Evolutionary conservation across 2,888 invertebrate genomes (phyloP).

Genomic region (Linhomoeus sp.): DNA sequence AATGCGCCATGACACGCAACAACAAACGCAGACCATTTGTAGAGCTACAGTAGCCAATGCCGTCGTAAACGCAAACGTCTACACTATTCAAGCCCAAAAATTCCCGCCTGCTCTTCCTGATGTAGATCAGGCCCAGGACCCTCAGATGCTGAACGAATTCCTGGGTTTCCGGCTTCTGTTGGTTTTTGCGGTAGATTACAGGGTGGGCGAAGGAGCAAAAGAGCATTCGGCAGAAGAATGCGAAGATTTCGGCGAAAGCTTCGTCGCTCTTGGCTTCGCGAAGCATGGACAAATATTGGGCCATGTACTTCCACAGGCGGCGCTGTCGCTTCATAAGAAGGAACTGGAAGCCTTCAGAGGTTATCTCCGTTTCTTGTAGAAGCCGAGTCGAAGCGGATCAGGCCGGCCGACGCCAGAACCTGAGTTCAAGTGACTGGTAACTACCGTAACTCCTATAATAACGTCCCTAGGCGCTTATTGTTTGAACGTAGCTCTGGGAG

Average conservation of each 20-base stretch:
- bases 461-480: no score
- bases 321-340: slow-evolving; percentile 72
- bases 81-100: no score
- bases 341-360: slow-evolving; percentile 74
- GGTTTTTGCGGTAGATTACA: not conserved
- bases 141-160: slow-evolving; percentile 80
- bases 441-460: no score
- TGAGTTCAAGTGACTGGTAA: no score
- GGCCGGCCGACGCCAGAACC: not conserved
- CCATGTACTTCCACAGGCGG: slow-evolving; percentile 89
- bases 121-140: slow-evolving; percentile 86
- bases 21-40: no score
- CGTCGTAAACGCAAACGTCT: no score
- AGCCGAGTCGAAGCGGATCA: not conserved
- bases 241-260: slow-evolving; percentile 11
- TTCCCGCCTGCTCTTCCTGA: slow-evolving; percentile 18
- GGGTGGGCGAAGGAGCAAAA: slow-evolving; percentile 6
- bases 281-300: slow-evolving; percentile 28
- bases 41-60: no score
- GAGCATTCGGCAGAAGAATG: slow-evolving; percentile 11
- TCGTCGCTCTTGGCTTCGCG: slow-evolving; percentile 1
- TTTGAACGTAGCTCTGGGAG: no score
- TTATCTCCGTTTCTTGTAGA: slow-evolving; percentile 12
- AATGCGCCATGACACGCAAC: no score
- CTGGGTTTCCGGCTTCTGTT: slow-evolving; percentile 37